phyloP scores from a whole-genome alignment of 2,888 invertebrate genomes.

The Philopedon plagiatum region DNA sequence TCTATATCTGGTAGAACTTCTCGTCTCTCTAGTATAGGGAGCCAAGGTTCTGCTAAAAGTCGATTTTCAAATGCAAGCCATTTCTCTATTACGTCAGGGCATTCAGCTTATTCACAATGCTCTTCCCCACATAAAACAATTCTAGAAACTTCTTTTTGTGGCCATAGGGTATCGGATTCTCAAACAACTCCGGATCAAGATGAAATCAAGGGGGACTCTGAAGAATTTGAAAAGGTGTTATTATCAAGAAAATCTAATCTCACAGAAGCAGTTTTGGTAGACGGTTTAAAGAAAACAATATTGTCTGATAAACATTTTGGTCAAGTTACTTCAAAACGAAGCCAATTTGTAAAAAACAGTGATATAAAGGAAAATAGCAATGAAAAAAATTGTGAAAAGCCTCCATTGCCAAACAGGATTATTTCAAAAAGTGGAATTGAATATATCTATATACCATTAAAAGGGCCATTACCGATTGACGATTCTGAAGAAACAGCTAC shows the following conservation, averaged over 20 bases:
- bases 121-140: slow-evolving; percentile 94
- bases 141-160: slow-evolving; percentile 92
- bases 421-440: slow-evolving; percentile 67
- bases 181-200: slow-evolving; percentile 53
- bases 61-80: slow-evolving; percentile 72
- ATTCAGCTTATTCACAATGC: slow-evolving; percentile 76
- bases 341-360: neutral
- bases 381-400: slow-evolving; percentile 52
- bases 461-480: slow-evolving; percentile 64
- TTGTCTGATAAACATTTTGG: neutral
- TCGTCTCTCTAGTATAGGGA: slow-evolving; percentile 86
- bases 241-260: slow-evolving; percentile 77
- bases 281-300: slow-evolving; percentile 70
- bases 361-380: slow-evolving; percentile 39
- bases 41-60: slow-evolving; percentile 74
- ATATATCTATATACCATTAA: slow-evolving; percentile 69
- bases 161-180: slow-evolving; percentile 76
- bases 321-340: neutral
- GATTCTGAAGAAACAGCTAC: slow-evolving; percentile 30
- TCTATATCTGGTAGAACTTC: slow-evolving; percentile 86
- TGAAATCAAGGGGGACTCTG: slow-evolving; percentile 65
- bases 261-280: slow-evolving; percentile 76
- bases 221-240: slow-evolving; percentile 72
- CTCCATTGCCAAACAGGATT: slow-evolving; percentile 62
- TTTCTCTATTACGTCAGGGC: slow-evolving; percentile 72